A percentile compares a stretch with the other conserved stretches of the same genome.
These are phyloP conservation scores for Corydoras sp. DNA, from an alignment of 2,113 vertebrate species.

Conservation along the genomic window DNA sequence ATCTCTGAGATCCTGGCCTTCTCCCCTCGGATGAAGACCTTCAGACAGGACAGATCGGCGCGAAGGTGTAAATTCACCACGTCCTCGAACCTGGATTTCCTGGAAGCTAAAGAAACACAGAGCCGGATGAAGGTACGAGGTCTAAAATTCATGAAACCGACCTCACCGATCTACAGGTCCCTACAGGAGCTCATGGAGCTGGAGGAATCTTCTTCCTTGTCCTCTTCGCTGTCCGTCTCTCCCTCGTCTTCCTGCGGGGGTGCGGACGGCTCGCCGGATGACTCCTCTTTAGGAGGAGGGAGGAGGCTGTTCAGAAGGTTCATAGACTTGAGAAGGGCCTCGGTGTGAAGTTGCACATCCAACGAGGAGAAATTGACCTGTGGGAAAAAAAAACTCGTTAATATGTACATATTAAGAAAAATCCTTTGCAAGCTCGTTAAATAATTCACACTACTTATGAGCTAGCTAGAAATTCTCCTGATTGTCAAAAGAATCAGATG, in stretches of 20 bases:
- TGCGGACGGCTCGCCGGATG: slow-evolving; percentile 56
- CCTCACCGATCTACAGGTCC: neutral
- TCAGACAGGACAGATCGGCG: slow-evolving; percentile 84
- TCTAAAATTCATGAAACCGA: neutral
- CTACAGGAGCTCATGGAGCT: slow-evolving; percentile 58
- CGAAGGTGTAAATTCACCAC: slow-evolving; percentile 79
- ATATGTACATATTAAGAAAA: too few relatives aligned
- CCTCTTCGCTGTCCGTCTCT: slow-evolving; percentile 58
- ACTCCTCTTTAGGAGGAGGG: slow-evolving; percentile 67
- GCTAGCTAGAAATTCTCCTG: too few relatives aligned
- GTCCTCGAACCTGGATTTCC: slow-evolving; percentile 75
- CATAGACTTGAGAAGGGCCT: slow-evolving; percentile 85
- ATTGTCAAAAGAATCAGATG: too few relatives aligned
- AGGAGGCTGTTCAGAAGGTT: slow-evolving; percentile 81
- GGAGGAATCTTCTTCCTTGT: slow-evolving; percentile 68
- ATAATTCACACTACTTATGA: too few relatives aligned
- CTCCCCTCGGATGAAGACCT: slow-evolving; percentile 85
- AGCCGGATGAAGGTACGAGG: slow-evolving; percentile 12
- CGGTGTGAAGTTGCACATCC: slow-evolving; percentile 90
- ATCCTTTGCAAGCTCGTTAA: too few relatives aligned
- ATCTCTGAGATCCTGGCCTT: slow-evolving; percentile 86
- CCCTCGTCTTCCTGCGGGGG: slow-evolving; percentile 62
- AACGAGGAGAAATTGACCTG: slow-evolving; percentile 88
- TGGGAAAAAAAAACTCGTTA: neutral
- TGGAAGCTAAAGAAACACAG: slow-evolving; percentile 64